Evolutionary conservation across 2,797 vertebrate genomes (phyloP).

Genomic region (Pyrocephalus nanus): DNA sequence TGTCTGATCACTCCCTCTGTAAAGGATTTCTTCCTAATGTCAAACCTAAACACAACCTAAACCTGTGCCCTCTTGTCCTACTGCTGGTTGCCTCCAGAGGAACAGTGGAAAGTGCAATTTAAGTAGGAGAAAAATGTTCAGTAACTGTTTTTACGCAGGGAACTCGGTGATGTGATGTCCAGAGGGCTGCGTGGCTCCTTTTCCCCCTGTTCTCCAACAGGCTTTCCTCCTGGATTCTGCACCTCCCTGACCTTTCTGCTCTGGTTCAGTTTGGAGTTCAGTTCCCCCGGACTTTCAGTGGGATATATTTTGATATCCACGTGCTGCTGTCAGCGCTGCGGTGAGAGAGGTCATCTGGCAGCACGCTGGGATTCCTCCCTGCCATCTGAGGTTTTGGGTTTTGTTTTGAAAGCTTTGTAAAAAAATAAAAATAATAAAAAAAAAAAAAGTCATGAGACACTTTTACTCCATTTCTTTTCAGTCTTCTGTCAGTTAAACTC

Average conservation of each 20-base stretch:
- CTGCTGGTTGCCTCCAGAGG: neutral
- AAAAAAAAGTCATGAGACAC: neutral
- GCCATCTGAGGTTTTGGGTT: neutral
- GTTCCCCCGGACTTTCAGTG: neutral
- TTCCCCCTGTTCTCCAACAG: neutral
- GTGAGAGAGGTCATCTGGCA: neutral
- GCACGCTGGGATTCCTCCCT: neutral
- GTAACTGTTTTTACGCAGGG: neutral
- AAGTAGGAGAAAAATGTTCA: neutral
- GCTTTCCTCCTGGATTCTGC: neutral
- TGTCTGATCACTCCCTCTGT: too few species aligned
- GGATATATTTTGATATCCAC: neutral
- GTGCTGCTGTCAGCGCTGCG: neutral
- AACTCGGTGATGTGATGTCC: neutral
- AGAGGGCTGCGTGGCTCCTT: neutral
- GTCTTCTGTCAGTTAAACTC: neutral
- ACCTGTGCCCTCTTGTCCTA: too few species aligned
- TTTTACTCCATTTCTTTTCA: neutral
- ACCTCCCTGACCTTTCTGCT: neutral
- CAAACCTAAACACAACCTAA: too few species aligned
- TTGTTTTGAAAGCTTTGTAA: neutral
- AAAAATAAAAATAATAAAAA: too few species aligned
- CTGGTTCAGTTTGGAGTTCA: neutral
- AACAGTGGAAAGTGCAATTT: neutral
- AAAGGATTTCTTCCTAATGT: too few species aligned